A percentile compares a stretch with the other conserved stretches of the same genome.
Evolutionary conservation across 2,113 vertebrate species (phyloP).

Genomic region (Rhadina sibilatrix): DNA sequence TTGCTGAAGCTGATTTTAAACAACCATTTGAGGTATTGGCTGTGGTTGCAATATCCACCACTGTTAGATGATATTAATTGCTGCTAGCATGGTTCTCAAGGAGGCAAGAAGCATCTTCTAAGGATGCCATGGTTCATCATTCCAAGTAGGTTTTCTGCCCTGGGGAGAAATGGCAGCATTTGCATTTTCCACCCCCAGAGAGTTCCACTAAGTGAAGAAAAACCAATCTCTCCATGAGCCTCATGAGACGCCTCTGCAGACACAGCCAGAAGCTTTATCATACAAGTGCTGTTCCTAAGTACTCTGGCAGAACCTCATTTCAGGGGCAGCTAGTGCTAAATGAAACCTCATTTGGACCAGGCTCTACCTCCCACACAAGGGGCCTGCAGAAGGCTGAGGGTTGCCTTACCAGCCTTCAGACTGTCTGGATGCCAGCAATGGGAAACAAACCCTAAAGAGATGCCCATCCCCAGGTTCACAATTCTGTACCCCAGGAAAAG

Average conservation of each 20-base stretch:
- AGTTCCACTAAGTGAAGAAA: background rate
- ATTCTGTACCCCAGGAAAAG: background rate
- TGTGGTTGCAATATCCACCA: background rate
- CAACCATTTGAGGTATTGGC: background rate
- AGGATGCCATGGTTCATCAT: background rate
- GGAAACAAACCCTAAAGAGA: background rate
- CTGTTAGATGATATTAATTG: background rate
- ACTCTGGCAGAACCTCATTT: background rate
- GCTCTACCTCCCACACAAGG: background rate
- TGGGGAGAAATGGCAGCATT: background rate
- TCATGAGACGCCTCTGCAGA: background rate
- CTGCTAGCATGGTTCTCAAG: background rate
- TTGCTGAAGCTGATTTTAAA: slow-evolving; percentile 1
- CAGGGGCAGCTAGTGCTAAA: background rate
- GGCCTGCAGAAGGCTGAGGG: background rate
- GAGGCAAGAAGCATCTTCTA: background rate
- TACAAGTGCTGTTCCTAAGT: background rate
- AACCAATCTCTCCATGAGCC: background rate
- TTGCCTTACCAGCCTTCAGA: background rate
- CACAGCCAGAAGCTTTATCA: background rate
- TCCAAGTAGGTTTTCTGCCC: background rate
- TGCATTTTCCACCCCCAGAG: background rate
- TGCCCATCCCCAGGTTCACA: background rate
- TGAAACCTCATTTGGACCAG: background rate
- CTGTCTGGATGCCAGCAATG: background rate